Base-by-base conservation (phyloP, 2,888 invertebrate species). In the Lepidochitona cinerea region DNA sequence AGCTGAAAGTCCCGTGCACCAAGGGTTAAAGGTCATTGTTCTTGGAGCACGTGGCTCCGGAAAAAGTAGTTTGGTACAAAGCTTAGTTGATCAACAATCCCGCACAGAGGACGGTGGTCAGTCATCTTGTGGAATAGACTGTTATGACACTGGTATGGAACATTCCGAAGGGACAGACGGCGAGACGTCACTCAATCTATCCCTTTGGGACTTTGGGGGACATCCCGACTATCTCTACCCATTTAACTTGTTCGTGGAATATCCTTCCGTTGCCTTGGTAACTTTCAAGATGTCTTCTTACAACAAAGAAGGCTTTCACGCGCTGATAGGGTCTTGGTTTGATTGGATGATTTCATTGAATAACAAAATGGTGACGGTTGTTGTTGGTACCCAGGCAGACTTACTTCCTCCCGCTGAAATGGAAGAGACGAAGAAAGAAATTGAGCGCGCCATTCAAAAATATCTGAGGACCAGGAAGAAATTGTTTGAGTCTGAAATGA, bases 171-270 rank as follows among this genome's bases (percentile, higher is more conserved):
- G 23, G 4, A 12, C 7, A 32, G 76, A 74, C 37, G 54, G 41
- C 23, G 74, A 75, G n/a, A 75, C 75, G 41, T 74, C 83, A 3
- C 75, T 88, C 14, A 76, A 85, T 52, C 72, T 89, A 69, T 82
- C 84, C 65, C 76, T 89, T 23, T 89, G 87, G 87, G 89, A 89
- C 69, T 88, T 88, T 66, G 88, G 89, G 72, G 90, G 90, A 0
- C 81, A 87, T 52, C 80, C 83, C 1, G 83, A 83, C 71, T 89
- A 89, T 77, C 75, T 84, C 59, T 86, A 81, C 72, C 85, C 86
- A 0, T 85, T 87, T 72, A 84, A 85, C 59, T 68, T 84, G 69
- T 89, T 89, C 77, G 82, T 87, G n/a, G 87, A 89, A 69, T 84
- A 86, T 64, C 87, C 87, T 3, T 81, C 86, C 5, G 82, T 89